Conservation (phyloP, 2,113 vertebrate species). For the Dipodomys stephensi region DNA sequence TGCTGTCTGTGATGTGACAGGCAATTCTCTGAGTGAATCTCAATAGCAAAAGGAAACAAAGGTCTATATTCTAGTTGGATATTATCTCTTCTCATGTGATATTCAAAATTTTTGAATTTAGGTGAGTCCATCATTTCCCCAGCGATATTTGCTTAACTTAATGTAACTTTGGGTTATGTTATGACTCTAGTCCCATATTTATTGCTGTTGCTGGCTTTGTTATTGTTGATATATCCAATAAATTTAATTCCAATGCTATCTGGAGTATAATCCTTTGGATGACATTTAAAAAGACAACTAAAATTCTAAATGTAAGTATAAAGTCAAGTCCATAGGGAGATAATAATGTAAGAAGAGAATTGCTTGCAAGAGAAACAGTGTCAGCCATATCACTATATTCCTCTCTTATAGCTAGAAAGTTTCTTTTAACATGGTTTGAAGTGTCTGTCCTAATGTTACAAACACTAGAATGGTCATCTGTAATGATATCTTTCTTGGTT, state of each 20-base stretch:
- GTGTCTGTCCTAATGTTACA: neutral
- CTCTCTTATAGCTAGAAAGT: neutral
- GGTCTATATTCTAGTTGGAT: neutral
- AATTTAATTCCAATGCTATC: conserved; percentile 43
- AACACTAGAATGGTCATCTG: neutral
- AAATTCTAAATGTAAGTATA: conserved; percentile 48
- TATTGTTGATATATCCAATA: neutral
- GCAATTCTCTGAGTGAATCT: conserved; percentile 13
- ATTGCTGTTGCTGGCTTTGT: neutral
- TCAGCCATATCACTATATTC: neutral
- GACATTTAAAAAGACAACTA: conserved; percentile 43
- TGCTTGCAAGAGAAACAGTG: neutral
- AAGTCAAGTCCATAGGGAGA: neutral
- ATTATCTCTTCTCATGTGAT: conserved; percentile 6
- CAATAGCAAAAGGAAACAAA: conserved; percentile 32
- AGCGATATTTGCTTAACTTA: neutral
- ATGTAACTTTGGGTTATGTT: neutral
- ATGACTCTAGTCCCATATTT: neutral
- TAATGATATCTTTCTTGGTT: neutral
- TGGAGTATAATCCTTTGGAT: conserved; percentile 10
- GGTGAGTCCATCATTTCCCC: neutral
- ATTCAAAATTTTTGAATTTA: conserved; percentile 13
- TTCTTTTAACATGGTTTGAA: neutral
- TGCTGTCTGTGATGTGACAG: neutral
- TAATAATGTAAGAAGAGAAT: neutral